Conservation (phyloP, 2,888 invertebrate species). For the Aproaerema taeniolella region DNA sequence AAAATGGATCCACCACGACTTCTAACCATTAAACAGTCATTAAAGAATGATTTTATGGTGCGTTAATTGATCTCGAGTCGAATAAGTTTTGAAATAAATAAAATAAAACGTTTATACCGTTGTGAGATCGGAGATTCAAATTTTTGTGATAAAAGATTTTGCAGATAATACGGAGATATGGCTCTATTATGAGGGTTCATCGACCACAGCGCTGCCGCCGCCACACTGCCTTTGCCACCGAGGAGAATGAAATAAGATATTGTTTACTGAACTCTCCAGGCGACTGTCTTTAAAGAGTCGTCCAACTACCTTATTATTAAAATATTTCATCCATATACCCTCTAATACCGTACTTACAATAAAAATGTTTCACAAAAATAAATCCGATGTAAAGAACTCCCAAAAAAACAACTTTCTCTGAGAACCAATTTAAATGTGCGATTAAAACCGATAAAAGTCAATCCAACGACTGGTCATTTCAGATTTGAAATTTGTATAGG, state of each 20-base stretch:
- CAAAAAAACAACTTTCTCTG: conserved; percentile 2
- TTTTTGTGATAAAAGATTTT: not conserved
- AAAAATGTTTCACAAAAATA: conserved; percentile 6
- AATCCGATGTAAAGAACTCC: not conserved
- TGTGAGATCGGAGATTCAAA: not conserved
- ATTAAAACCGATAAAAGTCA: conserved; percentile 13
- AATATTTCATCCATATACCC: not conserved
- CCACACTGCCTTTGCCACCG: too few relatives aligned
- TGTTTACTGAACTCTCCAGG: conserved; percentile 42
- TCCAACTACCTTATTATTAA: not conserved
- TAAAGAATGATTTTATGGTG: conserved; percentile 10
- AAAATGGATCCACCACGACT: conserved; percentile 6
- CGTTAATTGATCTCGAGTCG: conserved; percentile 20
- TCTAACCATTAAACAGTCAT: conserved; percentile 9
- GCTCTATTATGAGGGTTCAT: conserved; percentile 11
- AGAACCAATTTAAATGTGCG: conserved; percentile 7
- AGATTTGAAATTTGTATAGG: conserved; percentile 3
- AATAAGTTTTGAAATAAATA: conserved; percentile 11
- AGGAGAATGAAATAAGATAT: conserved; percentile 38
- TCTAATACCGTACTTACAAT: conserved; percentile 1
- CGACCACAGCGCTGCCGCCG: too few relatives aligned
- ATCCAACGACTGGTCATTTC: conserved; percentile 5
- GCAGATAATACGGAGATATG: conserved; percentile 11
- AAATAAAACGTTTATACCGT: conserved; percentile 9
- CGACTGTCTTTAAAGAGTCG: conserved; percentile 7